Conservation (phyloP, 2,797 vertebrate species). For the Hyperoplus immaculatus region DNA sequence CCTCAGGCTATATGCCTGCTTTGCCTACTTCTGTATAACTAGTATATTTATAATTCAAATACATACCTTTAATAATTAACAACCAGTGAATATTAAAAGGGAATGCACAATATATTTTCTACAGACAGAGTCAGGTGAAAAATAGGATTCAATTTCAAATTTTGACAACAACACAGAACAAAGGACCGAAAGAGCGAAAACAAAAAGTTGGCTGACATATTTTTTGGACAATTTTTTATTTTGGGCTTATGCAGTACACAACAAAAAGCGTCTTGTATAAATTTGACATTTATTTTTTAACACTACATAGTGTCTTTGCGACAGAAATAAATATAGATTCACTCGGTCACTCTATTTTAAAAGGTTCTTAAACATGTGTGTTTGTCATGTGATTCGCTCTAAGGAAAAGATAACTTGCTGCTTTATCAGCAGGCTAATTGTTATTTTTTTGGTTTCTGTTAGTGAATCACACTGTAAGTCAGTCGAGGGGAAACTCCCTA, state of each 20-base stretch:
- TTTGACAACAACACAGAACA: slow-evolving; percentile 89
- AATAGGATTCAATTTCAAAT: slow-evolving; percentile 89
- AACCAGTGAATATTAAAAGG: slow-evolving; percentile 97
- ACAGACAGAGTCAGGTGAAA: slow-evolving; percentile 92
- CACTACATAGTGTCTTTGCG: neutral
- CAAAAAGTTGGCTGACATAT: slow-evolving; percentile 76
- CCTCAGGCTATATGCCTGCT: slow-evolving; percentile 98
- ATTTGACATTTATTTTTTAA: slow-evolving; percentile 17
- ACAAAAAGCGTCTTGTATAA: slow-evolving; percentile 23
- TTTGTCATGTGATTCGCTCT: slow-evolving; percentile 11
- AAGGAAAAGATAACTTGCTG: slow-evolving; percentile 20
- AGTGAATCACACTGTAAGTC: slow-evolving; percentile 33
- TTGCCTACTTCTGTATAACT: slow-evolving; percentile 99
- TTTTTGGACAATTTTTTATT: slow-evolving; percentile 46
- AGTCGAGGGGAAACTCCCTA: slow-evolving; percentile 47
- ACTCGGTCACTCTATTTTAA: neutral
- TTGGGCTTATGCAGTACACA: slow-evolving; percentile 45
- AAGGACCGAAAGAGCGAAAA: slow-evolving; percentile 81
- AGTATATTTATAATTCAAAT: slow-evolving; percentile 99
- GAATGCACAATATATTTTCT: slow-evolving; percentile 94
- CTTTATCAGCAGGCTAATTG: slow-evolving; percentile 39
- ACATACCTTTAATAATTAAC: slow-evolving; percentile 99
- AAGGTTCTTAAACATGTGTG: slow-evolving; percentile 10
- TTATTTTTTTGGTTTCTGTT: slow-evolving; percentile 27
- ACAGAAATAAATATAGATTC: neutral